Conservation (phyloP, 1,140 invertebrate genomes). For the Fopius arisanus region DNA sequence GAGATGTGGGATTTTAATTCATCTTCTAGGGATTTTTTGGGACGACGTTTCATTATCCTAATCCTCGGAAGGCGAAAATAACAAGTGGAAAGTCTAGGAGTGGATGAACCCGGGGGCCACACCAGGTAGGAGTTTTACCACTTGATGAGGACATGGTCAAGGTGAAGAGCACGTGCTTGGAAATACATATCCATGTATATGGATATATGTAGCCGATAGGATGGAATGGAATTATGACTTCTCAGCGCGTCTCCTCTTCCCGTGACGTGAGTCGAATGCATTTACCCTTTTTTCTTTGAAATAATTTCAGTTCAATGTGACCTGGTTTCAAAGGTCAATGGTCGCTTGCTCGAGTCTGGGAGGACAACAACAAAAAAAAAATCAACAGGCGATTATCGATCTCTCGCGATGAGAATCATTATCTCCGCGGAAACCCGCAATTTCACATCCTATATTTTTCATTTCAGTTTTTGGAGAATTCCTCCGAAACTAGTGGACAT, state of each 20-base stretch:
- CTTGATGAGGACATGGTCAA: constrained; percentile 42
- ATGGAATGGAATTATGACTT: not conserved
- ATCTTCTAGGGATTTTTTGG: not conserved
- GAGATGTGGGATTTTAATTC: not conserved
- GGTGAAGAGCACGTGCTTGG: constrained; percentile 42
- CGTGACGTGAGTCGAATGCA: not conserved
- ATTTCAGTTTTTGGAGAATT: too few relatives aligned
- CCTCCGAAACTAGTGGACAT: too few relatives aligned
- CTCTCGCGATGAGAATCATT: too few relatives aligned
- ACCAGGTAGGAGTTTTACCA: not conserved
- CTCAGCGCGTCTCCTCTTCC: not conserved
- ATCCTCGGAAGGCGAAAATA: not conserved
- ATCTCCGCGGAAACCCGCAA: too few relatives aligned
- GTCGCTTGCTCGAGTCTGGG: not conserved
- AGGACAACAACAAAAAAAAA: not conserved
- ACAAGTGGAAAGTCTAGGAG: not conserved
- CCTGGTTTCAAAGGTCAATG: not conserved
- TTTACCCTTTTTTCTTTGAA: not conserved
- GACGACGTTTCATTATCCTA: not conserved
- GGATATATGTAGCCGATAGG: not conserved
- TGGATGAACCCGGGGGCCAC: constrained; percentile 39
- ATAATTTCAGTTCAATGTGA: not conserved
- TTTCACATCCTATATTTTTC: too few relatives aligned
- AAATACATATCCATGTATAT: too few relatives aligned
- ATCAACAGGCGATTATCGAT: too few relatives aligned